phyloP scores from a whole-genome alignment of 2,797 vertebrate species.

The Petrocephalus sullivani region DNA sequence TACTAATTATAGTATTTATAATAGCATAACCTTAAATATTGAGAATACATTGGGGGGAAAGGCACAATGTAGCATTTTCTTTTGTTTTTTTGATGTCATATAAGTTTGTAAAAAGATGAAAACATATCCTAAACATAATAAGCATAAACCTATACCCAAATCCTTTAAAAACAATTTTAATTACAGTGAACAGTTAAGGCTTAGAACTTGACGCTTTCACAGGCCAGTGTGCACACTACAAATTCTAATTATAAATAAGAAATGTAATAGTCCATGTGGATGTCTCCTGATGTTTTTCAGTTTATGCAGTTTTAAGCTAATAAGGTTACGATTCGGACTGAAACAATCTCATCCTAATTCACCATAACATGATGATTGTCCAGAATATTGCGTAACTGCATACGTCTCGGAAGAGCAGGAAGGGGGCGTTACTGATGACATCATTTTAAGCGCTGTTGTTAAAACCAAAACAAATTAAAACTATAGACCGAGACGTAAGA shows the following conservation, averaged over 20 bases:
- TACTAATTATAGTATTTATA: no score
- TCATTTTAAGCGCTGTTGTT: conserved; percentile 12
- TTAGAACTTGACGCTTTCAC: background rate
- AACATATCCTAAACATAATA: background rate
- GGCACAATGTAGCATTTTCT: background rate
- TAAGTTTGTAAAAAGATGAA: background rate
- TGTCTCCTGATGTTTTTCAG: background rate
- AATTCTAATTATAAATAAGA: background rate
- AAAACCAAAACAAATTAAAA: background rate
- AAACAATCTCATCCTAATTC: background rate
- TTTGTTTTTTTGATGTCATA: background rate
- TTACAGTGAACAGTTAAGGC: background rate
- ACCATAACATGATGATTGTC: background rate
- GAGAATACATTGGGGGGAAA: background rate
- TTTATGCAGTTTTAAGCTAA: background rate
- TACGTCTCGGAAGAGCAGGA: background rate
- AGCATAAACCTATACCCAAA: background rate
- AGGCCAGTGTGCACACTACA: background rate
- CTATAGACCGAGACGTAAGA: background rate
- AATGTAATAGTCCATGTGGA: background rate
- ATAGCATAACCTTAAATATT: no score
- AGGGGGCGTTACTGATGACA: background rate
- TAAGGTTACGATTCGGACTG: background rate
- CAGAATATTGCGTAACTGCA: background rate
- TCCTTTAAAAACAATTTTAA: background rate